Evolutionary conservation across 2,888 invertebrate species (phyloP).

Genomic region (Trichopoda pennipes): DNA sequence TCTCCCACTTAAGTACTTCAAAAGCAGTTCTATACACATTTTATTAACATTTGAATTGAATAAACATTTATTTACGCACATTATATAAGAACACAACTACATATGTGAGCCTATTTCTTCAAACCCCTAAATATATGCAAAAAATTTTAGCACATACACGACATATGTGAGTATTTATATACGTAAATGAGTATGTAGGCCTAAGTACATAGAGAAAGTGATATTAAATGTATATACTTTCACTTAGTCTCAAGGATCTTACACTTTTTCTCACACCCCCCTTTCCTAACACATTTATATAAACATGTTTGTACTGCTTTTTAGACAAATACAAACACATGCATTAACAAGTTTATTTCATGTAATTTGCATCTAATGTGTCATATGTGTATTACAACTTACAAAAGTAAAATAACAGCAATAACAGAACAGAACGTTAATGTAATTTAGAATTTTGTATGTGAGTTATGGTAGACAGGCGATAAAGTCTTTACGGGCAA

Average conservation of each 20-base stretch:
- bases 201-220: constrained; percentile 14
- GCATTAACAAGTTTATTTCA: constrained; percentile 51
- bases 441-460: constrained; percentile 16
- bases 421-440: constrained; percentile 8
- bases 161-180: background rate
- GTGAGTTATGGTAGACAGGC: background rate
- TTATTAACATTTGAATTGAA: constrained; percentile 63
- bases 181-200: background rate
- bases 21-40: constrained; percentile 44
- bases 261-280: background rate
- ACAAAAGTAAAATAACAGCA: constrained; percentile 30
- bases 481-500: background rate
- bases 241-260: constrained; percentile 9
- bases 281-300: background rate
- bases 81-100: constrained; percentile 45
- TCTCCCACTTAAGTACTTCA: constrained; percentile 27
- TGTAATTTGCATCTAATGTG: constrained; percentile 65
- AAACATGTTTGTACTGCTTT: constrained; percentile 6
- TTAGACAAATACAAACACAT: constrained; percentile 5
- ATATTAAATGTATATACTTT: constrained; percentile 3
- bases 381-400: constrained; percentile 56
- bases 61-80: constrained; percentile 65
- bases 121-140: background rate
- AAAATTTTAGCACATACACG: constrained; percentile 1
- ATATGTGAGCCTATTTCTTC: background rate